Evolutionary conservation across 2,113 vertebrate genomes (phyloP).

Genomic region (Bagarius yarrelli): DNA sequence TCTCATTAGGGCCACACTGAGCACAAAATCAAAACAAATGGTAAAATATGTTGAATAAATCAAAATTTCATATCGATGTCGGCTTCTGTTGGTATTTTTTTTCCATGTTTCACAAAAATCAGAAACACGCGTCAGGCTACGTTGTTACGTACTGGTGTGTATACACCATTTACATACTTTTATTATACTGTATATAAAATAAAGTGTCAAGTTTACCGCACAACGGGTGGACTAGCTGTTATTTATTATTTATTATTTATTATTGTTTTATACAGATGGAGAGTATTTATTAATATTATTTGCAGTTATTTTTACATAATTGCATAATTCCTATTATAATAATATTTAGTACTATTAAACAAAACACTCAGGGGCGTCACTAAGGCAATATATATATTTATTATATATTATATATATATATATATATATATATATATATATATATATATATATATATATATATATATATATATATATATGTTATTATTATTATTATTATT

Average conservation of each 20-base stretch:
- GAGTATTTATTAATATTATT: too few species aligned
- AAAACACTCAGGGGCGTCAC: too few species aligned
- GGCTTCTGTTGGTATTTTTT: background rate
- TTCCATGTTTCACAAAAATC: background rate
- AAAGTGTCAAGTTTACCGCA: background rate
- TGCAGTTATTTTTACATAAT: too few species aligned
- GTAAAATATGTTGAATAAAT: background rate
- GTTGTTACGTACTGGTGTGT: background rate
- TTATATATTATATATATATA: too few species aligned
- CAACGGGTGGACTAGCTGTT: background rate
- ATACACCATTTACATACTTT: background rate
- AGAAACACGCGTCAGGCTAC: background rate
- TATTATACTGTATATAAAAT: background rate
- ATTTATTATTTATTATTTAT: background rate
- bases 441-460: too few species aligned
- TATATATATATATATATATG: too few species aligned
- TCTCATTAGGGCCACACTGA: constrained; percentile 25
- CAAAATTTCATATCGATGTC: background rate
- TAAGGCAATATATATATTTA: too few species aligned
- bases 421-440: too few species aligned
- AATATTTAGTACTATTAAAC: too few species aligned
- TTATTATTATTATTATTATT: too few species aligned
- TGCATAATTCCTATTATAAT: too few species aligned
- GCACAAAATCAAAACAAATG: constrained; percentile 36
- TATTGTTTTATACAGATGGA: too few species aligned